Base-by-base conservation (phyloP, 2,888 invertebrate genomes). In the Didymodactylos carnosus region DNA sequence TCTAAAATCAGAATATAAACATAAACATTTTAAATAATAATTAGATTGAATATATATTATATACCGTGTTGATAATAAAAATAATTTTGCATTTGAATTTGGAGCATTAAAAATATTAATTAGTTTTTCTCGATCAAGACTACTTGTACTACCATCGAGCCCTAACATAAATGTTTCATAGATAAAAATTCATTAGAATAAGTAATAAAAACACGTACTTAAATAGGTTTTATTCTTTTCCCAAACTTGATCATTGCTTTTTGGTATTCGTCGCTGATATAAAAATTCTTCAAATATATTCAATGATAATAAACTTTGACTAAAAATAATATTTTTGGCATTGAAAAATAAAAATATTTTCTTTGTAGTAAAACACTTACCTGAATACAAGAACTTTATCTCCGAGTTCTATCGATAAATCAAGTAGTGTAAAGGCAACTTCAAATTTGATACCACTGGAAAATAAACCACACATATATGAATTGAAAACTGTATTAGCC, bases 371-470 rank as follows among this genome's bases (percentile, higher is more conserved):
- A 5, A 10, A 39, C n/a, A 25, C 75, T 73, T 76, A 83, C 84
- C 84, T 84, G 78, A 98, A 98, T 6, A 97, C 88, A 73, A 98
- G 86, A 75, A 97, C 86, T 76, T 95, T 89, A 84, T 98, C 97
- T 1, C 92, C 92, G 76, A 90, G 83, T 75, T 87, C 87, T 73
- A 95, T 88, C 77, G 92, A 90, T 83, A 94, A 91, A 78, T 91
- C 89, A 71, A 98, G 86, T 76, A 98, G 89, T 78, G 90, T 90
- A 83, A 95, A 91, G 79, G 97, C 89, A 69, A 97, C 87, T 79
- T 91, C 89, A 89, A 98, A 91, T 85, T 98, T 98, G 3, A 91
- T 91, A 4, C 94, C 92, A 80, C 92, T 92, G 80, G 92, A 91
- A 77, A 94, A 88, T 51, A 89, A 85, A n/a, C 92, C 94, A 1